Evolutionary conservation across 2,113 vertebrate species (phyloP).

Genomic region (Equus przewalskii): DNA sequence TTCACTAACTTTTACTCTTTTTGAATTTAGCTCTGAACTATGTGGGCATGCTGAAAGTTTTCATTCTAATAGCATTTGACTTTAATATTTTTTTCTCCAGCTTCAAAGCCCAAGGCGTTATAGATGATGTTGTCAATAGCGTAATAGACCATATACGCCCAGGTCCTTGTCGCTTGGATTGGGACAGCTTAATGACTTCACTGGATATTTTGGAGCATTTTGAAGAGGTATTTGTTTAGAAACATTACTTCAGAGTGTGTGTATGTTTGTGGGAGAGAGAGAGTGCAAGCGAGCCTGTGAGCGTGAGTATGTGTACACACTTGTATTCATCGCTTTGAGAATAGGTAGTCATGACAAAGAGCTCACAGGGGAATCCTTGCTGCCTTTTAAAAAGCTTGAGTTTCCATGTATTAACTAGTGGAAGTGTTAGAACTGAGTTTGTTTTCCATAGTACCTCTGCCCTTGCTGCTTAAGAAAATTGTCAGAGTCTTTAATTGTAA

Average conservation of each 20-base stretch:
- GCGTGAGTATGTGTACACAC: background rate
- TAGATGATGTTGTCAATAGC: constrained; percentile 87
- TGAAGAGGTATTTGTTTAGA: constrained; percentile 87
- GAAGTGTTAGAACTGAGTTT: background rate
- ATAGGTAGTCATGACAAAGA: background rate
- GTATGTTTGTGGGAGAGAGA: background rate
- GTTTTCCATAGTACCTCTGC: background rate
- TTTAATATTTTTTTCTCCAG: constrained; percentile 83
- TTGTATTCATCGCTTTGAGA: background rate
- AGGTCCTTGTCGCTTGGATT: constrained; percentile 90
- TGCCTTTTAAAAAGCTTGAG: background rate
- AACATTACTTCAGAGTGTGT: background rate
- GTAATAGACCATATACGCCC: constrained; percentile 92
- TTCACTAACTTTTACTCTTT: background rate
- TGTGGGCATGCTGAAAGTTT: background rate
- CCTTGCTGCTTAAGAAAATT: background rate
- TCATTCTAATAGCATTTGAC: constrained; percentile 32
- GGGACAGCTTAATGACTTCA: constrained; percentile 93
- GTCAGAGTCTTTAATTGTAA: constrained; percentile 30
- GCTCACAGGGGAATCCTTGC: background rate
- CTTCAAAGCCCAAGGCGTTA: constrained; percentile 92
- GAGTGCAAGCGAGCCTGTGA: rapidly evolving
- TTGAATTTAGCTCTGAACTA: background rate
- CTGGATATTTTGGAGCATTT: constrained; percentile 92
- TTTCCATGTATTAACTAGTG: background rate